Evolutionary conservation across 2,888 invertebrate genomes (phyloP), one percentile per base, ranked within the genome.

Genomic region (Tipula lateralis): DNA sequence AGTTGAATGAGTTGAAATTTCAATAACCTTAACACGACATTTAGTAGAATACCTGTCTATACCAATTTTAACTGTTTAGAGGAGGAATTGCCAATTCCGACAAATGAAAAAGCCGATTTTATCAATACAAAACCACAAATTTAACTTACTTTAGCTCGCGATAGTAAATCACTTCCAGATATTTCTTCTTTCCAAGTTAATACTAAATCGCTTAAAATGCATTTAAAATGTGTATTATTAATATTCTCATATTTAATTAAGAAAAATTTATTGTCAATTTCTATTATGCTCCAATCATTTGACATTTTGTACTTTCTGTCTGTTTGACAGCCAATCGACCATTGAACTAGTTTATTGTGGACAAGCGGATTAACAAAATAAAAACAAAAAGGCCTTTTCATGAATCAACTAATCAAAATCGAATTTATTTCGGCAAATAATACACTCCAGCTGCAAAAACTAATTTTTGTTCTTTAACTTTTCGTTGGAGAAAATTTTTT

Each of bases 401-500:
- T n/a, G n/a, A n/a, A n/a, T n/a, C n/a, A n/a, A n/a, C n/a, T n/a
- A n/a, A n/a, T n/a, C n/a, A 81, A 29, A 83, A 34, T 32, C 30
- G 13, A 36, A n/a, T 83, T 88, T 88, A 90, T 91, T 96, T 97
- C 12, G 97, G 95, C 87, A 98, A 91, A 88, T 95, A 94, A 90
- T 98, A 98, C 88, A 96, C 93, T 84, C 97, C 97, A 85, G 95
- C 96, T 84, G 95, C 94, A 87, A 95, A 94, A 29, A 97, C 91
- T 39, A 98, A 91, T 88, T 96, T 95, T 89, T 98, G 97, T 87
- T 96, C 97, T 85, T 96, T 92, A 1, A 98, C 98, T 93, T 98
- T 98, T 36, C 95, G 93, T 89, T 98, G 98, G 34, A 99, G 91
- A 89, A 98, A 98, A 87, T 95, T 94, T 87, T 96, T 93, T 29